A percentile compares a stretch with the other conserved stretches of the same genome.
phyloP scores from a whole-genome alignment of 2,888 invertebrate species.

The Stictocephala bisonia region DNA sequence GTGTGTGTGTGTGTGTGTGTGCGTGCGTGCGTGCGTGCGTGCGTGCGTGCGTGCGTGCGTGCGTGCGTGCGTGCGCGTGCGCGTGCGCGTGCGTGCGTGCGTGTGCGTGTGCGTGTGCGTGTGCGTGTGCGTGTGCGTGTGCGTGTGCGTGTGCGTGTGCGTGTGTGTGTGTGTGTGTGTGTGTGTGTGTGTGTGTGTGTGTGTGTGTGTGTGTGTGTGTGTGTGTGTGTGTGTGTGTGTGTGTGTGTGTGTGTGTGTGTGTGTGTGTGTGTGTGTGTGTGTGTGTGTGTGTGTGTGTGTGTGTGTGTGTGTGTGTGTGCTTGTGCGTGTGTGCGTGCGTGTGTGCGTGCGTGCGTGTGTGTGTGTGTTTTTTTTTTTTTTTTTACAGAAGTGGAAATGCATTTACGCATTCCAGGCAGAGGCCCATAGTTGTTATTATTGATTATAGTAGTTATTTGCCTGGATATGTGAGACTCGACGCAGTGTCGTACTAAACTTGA shows the following conservation, averaged over 20 bases:
- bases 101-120: background rate
- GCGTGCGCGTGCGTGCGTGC: background rate
- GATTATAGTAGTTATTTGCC: too few species aligned
- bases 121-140: background rate
- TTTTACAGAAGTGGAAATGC: too few species aligned
- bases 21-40: too few species aligned
- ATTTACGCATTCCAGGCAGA: too few species aligned
- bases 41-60: too few species aligned
- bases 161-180: constrained; percentile 8
- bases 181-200: constrained; percentile 8
- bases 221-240: constrained; percentile 3
- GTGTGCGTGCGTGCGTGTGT: constrained; percentile 4
- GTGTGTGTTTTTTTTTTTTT: too few species aligned
- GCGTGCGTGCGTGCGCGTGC: too few species aligned
- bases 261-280: constrained; percentile 13
- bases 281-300: constrained; percentile 9
- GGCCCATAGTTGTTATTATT: too few species aligned
- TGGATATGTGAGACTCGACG: too few species aligned
- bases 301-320: constrained; percentile 13
- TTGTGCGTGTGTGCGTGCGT: too few species aligned
- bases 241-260: constrained; percentile 9
- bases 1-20: too few species aligned
- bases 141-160: background rate
- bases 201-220: constrained; percentile 3
- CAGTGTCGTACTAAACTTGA: too few species aligned